These are phyloP conservation scores for Hemiscyllium ocellatum DNA, from an alignment of 2,113 vertebrate genomes.

Conservation along the genomic window DNA sequence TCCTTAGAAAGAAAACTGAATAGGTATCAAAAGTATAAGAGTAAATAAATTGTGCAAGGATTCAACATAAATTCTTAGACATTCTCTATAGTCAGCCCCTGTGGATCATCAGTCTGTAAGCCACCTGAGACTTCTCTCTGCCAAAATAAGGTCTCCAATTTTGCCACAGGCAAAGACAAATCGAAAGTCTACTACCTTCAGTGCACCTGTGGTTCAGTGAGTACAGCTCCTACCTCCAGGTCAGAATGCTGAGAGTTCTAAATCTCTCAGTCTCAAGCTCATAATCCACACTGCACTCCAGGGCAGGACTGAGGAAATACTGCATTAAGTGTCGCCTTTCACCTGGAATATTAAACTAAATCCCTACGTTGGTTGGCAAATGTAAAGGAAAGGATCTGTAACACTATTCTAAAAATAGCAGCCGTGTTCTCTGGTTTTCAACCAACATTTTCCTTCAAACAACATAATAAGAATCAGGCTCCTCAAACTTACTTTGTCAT, in stretches of 20 bases:
- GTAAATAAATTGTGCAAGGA: not conserved
- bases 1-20: not conserved
- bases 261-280: not conserved
- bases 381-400: not conserved
- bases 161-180: not conserved
- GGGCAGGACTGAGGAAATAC: not conserved
- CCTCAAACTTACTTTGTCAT: too few species aligned
- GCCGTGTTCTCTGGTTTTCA: not conserved
- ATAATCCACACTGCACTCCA: too few species aligned
- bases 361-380: not conserved
- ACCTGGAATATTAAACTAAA: not conserved
- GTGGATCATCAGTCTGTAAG: not conserved
- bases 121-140: not conserved
- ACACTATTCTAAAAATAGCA: not conserved
- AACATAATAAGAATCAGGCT: not conserved
- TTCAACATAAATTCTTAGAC: not conserved
- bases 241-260: not conserved
- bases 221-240: not conserved
- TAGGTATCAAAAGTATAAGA: not conserved
- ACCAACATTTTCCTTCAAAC: not conserved
- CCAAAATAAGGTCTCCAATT: not conserved
- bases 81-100: not conserved
- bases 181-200: not conserved
- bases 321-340: not conserved
- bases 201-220: not conserved